A percentile compares a stretch with the other conserved stretches of the same genome.
These are phyloP conservation scores for Osmoderma eremita DNA, from an alignment of 2,888 invertebrate species.

Conservation along the genomic window DNA sequence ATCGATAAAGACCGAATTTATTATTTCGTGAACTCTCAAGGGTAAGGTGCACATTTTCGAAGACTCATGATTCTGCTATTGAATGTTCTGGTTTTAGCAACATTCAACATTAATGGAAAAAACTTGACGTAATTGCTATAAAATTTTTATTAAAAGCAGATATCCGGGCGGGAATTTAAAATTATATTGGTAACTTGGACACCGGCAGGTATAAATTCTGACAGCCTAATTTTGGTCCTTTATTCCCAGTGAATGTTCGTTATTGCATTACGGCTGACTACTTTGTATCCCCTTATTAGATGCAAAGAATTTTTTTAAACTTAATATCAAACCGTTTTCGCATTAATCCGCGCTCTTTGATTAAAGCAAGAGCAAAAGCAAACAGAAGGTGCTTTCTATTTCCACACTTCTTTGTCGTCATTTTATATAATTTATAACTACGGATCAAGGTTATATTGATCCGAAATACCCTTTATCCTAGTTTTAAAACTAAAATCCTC, in stretches of 20 bases:
- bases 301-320: slow-evolving; percentile 2
- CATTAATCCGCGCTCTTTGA: too few relatives aligned
- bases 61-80: background rate
- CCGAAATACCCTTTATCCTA: too few relatives aligned
- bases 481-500: too few relatives aligned
- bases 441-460: too few relatives aligned
- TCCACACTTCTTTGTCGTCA: too few relatives aligned
- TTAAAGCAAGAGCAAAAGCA: too few relatives aligned
- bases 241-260: slow-evolving; percentile 10
- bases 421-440: too few relatives aligned
- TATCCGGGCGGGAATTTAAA: background rate
- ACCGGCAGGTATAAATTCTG: slow-evolving; percentile 24
- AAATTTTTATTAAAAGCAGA: slow-evolving; percentile 14
- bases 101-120: background rate
- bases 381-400: too few relatives aligned
- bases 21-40: too few relatives aligned
- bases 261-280: slow-evolving; percentile 24
- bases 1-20: too few relatives aligned
- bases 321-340: slow-evolving; percentile 1
- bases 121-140: background rate
- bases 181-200: slow-evolving; percentile 3
- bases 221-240: slow-evolving; percentile 16
- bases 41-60: too few relatives aligned
- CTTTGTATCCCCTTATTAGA: slow-evolving; percentile 25
- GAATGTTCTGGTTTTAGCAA: background rate